A percentile compares a stretch with the other conserved stretches of the same genome.
Conservation (phyloP, 2,888 invertebrate species). For the Scotopteryx bipunctaria region DNA sequence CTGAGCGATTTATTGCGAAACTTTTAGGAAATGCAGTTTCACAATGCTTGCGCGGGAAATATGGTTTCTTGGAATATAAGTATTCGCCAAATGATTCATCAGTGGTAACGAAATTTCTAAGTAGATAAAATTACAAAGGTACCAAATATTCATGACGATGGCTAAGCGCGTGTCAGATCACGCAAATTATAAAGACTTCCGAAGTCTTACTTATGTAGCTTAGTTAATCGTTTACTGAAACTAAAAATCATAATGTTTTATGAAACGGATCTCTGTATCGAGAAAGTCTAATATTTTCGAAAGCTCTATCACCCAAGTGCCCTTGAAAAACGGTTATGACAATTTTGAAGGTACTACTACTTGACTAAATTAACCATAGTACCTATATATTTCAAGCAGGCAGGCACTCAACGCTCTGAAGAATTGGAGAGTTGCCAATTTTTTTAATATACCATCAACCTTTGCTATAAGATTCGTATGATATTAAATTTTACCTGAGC, state of each 20-base stretch:
- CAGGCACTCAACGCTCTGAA: constrained; percentile 13
- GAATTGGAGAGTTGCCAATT: constrained; percentile 44
- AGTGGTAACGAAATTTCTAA: no score
- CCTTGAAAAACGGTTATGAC: no score
- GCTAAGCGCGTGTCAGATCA: no score
- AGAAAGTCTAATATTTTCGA: no score
- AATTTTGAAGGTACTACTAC: neutral
- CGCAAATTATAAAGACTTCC: no score
- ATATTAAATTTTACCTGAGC: constrained; percentile 72
- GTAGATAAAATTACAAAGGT: no score
- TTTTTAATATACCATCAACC: constrained; percentile 45
- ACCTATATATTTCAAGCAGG: constrained; percentile 18
- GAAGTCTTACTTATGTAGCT: no score
- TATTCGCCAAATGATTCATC: neutral
- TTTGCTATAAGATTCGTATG: constrained; percentile 46
- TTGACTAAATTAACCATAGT: constrained; percentile 13
- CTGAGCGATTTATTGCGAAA: constrained; percentile 33
- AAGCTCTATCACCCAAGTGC: no score
- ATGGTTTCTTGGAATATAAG: neutral
- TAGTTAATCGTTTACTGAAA: no score
- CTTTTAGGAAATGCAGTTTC: constrained; percentile 19
- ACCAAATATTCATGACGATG: no score
- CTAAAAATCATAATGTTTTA: no score
- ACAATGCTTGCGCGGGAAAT: constrained; percentile 4
- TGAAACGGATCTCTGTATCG: no score